These are phyloP conservation scores for Acropternis orthonyx DNA, from an alignment of 2,797 vertebrate genomes.

Conservation along the genomic window DNA sequence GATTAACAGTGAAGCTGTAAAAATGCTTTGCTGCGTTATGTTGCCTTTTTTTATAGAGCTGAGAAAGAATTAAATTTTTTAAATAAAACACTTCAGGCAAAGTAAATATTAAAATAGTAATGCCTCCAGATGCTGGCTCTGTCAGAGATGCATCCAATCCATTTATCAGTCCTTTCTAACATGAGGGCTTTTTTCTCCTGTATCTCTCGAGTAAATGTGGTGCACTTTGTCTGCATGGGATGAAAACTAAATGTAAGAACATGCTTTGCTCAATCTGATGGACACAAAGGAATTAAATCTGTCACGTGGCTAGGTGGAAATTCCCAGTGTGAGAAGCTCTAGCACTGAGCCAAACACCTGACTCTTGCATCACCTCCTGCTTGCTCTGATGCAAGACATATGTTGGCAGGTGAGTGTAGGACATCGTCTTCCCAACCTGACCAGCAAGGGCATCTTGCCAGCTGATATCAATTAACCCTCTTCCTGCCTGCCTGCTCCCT, in stretches of 20 bases:
- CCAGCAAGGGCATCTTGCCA: neutral
- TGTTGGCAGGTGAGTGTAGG: neutral
- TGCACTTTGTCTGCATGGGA: neutral
- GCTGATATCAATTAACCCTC: neutral
- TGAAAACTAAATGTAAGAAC: neutral
- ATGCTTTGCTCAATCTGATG: neutral
- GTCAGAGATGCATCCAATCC: neutral
- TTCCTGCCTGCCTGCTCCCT: neutral
- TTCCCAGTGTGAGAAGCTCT: neutral
- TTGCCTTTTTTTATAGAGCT: neutral
- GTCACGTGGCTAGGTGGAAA: neutral
- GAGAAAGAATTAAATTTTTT: neutral
- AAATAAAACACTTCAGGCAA: neutral
- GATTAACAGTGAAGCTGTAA: conserved; percentile 11
- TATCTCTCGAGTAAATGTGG: neutral
- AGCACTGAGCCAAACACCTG: neutral
- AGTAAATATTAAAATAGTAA: conserved; percentile 50
- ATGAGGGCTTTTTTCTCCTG: neutral
- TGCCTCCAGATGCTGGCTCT: conserved; percentile 12
- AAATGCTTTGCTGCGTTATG: conserved; percentile 13
- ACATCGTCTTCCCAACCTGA: neutral
- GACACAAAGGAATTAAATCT: neutral
- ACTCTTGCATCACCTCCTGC: neutral
- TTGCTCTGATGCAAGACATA: neutral
- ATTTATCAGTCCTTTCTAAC: neutral